Base-by-base conservation (phyloP, 2,888 invertebrate species). In the Meteorus cinctellus region DNA sequence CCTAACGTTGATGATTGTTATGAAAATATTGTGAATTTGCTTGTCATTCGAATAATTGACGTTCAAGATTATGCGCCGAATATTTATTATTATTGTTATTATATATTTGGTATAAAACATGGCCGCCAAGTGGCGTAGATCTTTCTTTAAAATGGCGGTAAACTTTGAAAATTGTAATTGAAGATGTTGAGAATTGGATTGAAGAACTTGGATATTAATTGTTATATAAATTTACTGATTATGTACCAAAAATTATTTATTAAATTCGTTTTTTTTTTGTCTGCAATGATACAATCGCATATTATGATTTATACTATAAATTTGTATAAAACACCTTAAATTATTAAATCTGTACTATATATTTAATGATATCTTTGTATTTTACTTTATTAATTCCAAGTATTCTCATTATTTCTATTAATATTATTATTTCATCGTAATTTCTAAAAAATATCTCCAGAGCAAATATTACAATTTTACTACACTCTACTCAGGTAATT, bases 201-300 rank as follows among this genome's bases (percentile, higher is more conserved):
- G 41, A 41, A 41, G 12, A 41, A 41, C 8, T 8, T 12, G 8
- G 41, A 41, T 41, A 12, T 41, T 2, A 41, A 12, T 41, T 2
- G 8, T 12, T 12, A 1, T 12, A 41, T 41, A 41, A 41, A 41
- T 41, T 12, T 6, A 2, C 12, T 12, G 5, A 55, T 55, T 24
- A 55, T 55, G 19, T 55, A 55, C 55, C 55, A 55, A 55, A 55
- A 55, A 55, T 55, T 55, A 55, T 55, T 55, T 55, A 55, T 55
- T 55, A 4, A 55, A 19, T 41, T 41, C 19, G 8, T 19, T 8
- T 55, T 19, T 24, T 1, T 5, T 55, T 55, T 48, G 16, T 24
- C 4, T 55, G 4, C 4, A 6, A 24, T 55, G 10, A 55, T 55
- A 55, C 55, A 55, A 55, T 55, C 55, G 8, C 19, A 19, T 24